These are phyloP conservation scores for Acholoe squamosa DNA, from an alignment of 2,888 invertebrate genomes.

Conservation along the genomic window DNA sequence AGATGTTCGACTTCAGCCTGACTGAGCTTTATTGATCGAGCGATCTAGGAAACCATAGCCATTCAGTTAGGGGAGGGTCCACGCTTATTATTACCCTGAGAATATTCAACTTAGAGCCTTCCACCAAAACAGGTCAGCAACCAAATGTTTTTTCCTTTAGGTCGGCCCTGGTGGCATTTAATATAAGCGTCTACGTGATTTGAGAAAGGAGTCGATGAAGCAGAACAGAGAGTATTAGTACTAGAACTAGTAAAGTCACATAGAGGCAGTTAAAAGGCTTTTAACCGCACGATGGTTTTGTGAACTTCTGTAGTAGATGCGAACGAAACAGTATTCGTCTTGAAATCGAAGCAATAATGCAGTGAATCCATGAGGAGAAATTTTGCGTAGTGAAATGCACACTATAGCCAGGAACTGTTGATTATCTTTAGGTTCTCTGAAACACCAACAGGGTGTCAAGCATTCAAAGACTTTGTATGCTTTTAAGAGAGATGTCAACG, in stretches of 20 bases:
- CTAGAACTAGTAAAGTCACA: conserved; percentile 23
- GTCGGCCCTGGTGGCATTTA: not conserved
- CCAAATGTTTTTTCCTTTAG: not conserved
- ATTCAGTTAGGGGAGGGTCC: conserved; percentile 2
- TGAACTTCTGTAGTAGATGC: not conserved
- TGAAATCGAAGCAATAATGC: conserved; percentile 8
- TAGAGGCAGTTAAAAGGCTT: not conserved
- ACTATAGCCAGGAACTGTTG: not conserved
- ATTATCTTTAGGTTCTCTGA: no score
- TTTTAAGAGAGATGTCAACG: not conserved
- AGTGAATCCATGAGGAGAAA: not conserved
- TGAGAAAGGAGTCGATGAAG: not conserved
- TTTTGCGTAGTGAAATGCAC: not conserved
- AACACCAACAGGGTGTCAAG: no score
- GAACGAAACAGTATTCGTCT: not conserved
- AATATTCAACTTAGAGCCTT: conserved; percentile 22
- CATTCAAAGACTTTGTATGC: not conserved
- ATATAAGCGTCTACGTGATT: not conserved
- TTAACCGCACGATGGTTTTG: not conserved
- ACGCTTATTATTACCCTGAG: not conserved
- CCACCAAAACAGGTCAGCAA: not conserved
- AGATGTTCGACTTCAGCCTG: conserved; percentile 58
- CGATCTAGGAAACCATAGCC: conserved; percentile 59
- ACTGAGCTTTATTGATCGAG: conserved; percentile 48
- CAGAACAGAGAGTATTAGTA: not conserved